phyloP scores from a whole-genome alignment of 2,888 invertebrate species.

The Theretra japonica region DNA sequence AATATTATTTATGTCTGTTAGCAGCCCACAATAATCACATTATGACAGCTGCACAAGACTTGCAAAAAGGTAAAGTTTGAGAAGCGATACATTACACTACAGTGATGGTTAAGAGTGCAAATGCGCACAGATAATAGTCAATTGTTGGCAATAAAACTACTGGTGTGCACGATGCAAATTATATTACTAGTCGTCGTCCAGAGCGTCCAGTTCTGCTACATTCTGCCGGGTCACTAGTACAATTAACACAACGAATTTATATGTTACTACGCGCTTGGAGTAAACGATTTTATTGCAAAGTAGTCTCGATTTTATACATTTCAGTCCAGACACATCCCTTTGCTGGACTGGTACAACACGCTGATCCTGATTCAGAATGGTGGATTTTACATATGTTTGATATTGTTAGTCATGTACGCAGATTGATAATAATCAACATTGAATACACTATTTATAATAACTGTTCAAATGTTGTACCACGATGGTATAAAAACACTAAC shows the following conservation, averaged over 20 bases:
- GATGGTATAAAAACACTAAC: neutral
- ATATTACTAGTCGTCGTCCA: slow-evolving; percentile 60
- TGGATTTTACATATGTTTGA: too few species aligned
- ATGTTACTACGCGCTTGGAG: neutral
- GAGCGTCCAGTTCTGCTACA: slow-evolving; percentile 51
- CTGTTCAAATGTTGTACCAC: too few species aligned
- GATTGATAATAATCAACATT: too few species aligned
- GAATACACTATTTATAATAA: too few species aligned
- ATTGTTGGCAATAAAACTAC: slow-evolving; percentile 73
- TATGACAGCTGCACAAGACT: neutral
- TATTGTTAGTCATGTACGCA: too few species aligned
- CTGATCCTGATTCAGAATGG: too few species aligned
- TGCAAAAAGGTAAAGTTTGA: neutral
- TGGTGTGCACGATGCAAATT: slow-evolving; percentile 70
- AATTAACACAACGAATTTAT: slow-evolving; percentile 8
- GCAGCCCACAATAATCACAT: too few species aligned
- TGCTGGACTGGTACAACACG: too few species aligned
- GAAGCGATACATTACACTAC: slow-evolving; percentile 47
- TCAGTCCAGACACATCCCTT: too few species aligned
- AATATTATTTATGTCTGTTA: neutral
- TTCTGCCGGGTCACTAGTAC: slow-evolving; percentile 27
- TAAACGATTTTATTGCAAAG: neutral
- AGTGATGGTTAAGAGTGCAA: slow-evolving; percentile 66
- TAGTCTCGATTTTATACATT: neutral
- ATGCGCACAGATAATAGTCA: slow-evolving; percentile 66